These are phyloP conservation scores for Drosophila nr. fundita DNA, from an alignment of 2,888 invertebrate genomes.

Conservation along the genomic window DNA sequence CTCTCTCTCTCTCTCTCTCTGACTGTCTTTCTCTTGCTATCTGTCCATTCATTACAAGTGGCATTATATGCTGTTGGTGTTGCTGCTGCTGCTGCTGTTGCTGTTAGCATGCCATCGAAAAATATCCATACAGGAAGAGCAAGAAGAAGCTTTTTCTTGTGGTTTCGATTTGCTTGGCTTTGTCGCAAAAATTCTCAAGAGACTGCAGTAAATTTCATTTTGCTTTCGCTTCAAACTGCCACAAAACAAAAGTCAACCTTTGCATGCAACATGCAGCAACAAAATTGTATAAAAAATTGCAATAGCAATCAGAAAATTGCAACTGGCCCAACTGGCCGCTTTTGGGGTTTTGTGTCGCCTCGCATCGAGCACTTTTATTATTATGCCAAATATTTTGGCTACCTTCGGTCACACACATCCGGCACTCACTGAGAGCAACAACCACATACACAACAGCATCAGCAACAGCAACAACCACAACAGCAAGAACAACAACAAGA, in stretches of 20 bases:
- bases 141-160: slow-evolving; percentile 31
- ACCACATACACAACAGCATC: background rate
- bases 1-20: slow-evolving; percentile 1
- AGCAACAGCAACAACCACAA: background rate
- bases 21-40: slow-evolving; percentile 1
- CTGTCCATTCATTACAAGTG: slow-evolving; percentile 48
- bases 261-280: slow-evolving; percentile 44
- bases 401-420: slow-evolving; percentile 20
- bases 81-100: slow-evolving; percentile 22
- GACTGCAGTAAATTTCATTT: slow-evolving; percentile 72
- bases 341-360: slow-evolving; percentile 20
- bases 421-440: slow-evolving; percentile 2
- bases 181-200: slow-evolving; percentile 66
- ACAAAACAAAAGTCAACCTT: slow-evolving; percentile 62
- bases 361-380: slow-evolving; percentile 64
- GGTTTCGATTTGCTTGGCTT: slow-evolving; percentile 66
- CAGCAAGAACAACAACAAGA: background rate
- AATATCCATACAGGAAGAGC: slow-evolving; percentile 23
- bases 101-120: slow-evolving; percentile 21
- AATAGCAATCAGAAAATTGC: slow-evolving; percentile 73
- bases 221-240: slow-evolving; percentile 41
- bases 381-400: slow-evolving; percentile 74
- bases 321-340: slow-evolving; percentile 39
- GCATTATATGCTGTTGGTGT: slow-evolving; percentile 40
- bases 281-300: slow-evolving; percentile 42